A percentile compares a stretch with the other conserved stretches of the same genome.
phyloP scores from a whole-genome alignment of 1,140 invertebrate species.

The Cotesia vestalis region DNA sequence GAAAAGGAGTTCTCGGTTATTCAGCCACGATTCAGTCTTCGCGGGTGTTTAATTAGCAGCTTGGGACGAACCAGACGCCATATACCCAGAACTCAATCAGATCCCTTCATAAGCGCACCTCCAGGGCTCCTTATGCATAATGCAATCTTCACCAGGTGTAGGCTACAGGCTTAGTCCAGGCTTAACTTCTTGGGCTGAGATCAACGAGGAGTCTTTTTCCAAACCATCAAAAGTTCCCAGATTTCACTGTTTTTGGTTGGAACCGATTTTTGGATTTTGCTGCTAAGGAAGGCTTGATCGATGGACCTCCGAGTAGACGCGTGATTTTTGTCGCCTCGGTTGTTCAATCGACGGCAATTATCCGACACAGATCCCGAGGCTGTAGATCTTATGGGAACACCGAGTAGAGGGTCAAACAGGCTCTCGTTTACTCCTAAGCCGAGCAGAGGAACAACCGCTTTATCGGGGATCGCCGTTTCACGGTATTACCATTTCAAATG shows the following conservation, averaged over 20 bases:
- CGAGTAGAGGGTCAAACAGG: constrained; percentile 6
- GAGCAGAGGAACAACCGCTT: constrained; percentile 55
- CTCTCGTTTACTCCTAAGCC: constrained; percentile 37
- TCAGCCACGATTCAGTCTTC: constrained; percentile 43
- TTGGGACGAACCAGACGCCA: constrained; percentile 62
- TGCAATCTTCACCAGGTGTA: constrained; percentile 42
- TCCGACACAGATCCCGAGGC: constrained; percentile 29
- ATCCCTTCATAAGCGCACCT: constrained; percentile 63
- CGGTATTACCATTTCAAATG: constrained; percentile 63
- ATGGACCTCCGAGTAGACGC: neutral
- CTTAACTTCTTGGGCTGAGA: too few species aligned
- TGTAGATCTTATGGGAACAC: constrained; percentile 20
- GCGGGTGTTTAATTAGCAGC: constrained; percentile 66
- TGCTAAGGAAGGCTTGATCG: neutral
- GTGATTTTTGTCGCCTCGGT: constrained; percentile 18
- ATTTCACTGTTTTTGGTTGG: too few species aligned
- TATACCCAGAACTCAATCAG: constrained; percentile 67
- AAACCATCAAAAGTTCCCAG: neutral
- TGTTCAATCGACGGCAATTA: constrained; percentile 29
- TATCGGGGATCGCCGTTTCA: constrained; percentile 53
- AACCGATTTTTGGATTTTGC: too few species aligned
- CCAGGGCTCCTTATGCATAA: constrained; percentile 59
- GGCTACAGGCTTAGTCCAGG: constrained; percentile 23
- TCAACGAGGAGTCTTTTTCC: neutral
- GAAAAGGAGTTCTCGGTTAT: constrained; percentile 30